phyloP scores from a whole-genome alignment of 2,797 vertebrate genomes.

The Peromyscus nudipes region DNA sequence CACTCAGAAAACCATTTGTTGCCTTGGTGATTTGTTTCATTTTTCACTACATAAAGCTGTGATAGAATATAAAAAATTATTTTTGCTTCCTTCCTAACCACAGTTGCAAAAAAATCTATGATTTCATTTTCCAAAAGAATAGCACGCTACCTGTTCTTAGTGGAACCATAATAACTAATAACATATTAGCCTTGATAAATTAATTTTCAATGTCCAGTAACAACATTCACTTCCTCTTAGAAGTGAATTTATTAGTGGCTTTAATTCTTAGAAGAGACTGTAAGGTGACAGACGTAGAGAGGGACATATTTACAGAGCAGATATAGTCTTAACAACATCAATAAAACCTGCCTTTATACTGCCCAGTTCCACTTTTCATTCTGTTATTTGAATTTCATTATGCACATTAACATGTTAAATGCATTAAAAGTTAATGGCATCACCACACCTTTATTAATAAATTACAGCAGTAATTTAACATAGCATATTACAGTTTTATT shows the following conservation, averaged over 20 bases:
- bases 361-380: constrained; percentile 55
- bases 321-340: constrained; percentile 58
- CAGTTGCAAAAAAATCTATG: constrained; percentile 36
- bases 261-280: constrained; percentile 71
- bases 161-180: constrained; percentile 54
- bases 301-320: constrained; percentile 55
- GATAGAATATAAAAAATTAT: constrained; percentile 47
- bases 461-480: constrained; percentile 19
- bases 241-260: constrained; percentile 33
- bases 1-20: constrained; percentile 66
- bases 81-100: constrained; percentile 1
- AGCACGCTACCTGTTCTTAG: neutral
- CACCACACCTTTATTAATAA: constrained; percentile 57
- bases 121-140: constrained; percentile 49
- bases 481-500: constrained; percentile 29
- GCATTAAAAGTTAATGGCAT: constrained; percentile 63
- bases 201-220: constrained; percentile 42
- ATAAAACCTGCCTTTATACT: constrained; percentile 62
- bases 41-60: constrained; percentile 57
- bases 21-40: constrained; percentile 57
- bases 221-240: constrained; percentile 60
- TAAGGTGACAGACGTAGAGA: neutral
- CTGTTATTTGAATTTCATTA: constrained; percentile 71
- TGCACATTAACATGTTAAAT: constrained; percentile 63
- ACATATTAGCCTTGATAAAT: constrained; percentile 35